Base-by-base conservation (phyloP, 2,113 vertebrate genomes). In the Actinemys pallida region DNA sequence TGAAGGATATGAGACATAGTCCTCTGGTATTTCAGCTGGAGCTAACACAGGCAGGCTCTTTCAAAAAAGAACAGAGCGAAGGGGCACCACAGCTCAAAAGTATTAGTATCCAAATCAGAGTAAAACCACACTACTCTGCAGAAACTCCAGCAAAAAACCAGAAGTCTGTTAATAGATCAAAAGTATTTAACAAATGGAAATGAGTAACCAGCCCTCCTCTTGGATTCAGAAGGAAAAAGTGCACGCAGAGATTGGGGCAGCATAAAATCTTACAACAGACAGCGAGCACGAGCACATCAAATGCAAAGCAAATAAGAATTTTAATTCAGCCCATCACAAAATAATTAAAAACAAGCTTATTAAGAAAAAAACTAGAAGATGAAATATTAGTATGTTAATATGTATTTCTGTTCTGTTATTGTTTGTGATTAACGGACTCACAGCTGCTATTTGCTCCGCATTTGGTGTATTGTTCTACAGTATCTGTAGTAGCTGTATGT, bases 241-340 rank as follows among this genome's bases (percentile, higher is more conserved):
- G 2, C 29, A 83, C 3, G 11, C 35, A 83, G n/a, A 90, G 5
- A 27, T 50, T 93, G 75, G 9, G 81, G 81, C n/a, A 69, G 52
- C 45, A 9, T 2, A 1, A 19, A 62, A 54, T 45, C 10, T 87
- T 29, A 47, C 0, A 0, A 84, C 39, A 86, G 45, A 62, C 84
- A 88, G 53, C 39, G 25, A 81, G 76, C 53, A 83, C 79, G 57
- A 83, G 78, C 54, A 57, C 50, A 93, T 80, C 45, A 79, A 81
- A 65, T 75, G 87, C 83, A 91, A 90, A 96, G 62, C 42, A 91
- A 93, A 95, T 45, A 90, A 27, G 22, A 76, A 80, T 95, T 97
- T 97, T 90, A 97, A 97, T 92, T 95, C 65, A 85, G 25, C 92
- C 62, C 94, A 65, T 93, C 42, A 47, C 89, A 96, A 93, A 95